phyloP scores from a whole-genome alignment of 1,140 invertebrate genomes.

The Micrasema longulum region DNA sequence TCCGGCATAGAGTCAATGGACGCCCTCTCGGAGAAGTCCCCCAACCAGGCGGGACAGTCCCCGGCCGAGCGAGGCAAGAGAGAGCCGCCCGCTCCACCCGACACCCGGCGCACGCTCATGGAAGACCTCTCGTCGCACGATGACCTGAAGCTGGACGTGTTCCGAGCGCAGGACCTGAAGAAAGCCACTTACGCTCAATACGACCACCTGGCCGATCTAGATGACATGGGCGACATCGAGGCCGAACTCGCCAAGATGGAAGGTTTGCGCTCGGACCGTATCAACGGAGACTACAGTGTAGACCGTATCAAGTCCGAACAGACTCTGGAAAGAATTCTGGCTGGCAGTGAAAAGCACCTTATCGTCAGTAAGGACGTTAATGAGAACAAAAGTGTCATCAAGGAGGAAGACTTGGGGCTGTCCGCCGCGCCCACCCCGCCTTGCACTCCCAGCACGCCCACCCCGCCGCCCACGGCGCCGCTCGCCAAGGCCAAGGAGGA shows the following conservation, averaged over 20 bases:
- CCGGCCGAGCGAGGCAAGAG: constrained; percentile 59
- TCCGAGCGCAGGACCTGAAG: constrained; percentile 26
- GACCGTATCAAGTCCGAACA: constrained; percentile 48
- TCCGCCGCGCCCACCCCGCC: constrained; percentile 15
- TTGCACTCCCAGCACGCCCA: background rate
- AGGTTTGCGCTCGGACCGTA: constrained; percentile 61
- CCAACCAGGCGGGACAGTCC: constrained; percentile 81
- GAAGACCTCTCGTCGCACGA: constrained; percentile 40
- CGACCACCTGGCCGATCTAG: constrained; percentile 58
- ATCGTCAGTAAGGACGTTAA: constrained; percentile 57
- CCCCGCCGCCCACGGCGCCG: background rate
- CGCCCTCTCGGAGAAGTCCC: constrained; percentile 90
- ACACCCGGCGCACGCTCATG: constrained; percentile 33
- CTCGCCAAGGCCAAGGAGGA: constrained; percentile 57
- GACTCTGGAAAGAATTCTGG: constrained; percentile 46
- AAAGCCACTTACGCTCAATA: constrained; percentile 56
- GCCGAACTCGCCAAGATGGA: constrained; percentile 77
- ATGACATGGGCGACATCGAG: constrained; percentile 74
- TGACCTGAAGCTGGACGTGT: constrained; percentile 44
- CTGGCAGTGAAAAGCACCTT: constrained; percentile 43
- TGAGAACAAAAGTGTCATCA: constrained; percentile 58
- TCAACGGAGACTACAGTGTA: constrained; percentile 59
- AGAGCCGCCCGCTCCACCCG: constrained; percentile 46
- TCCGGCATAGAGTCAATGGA: constrained; percentile 95
- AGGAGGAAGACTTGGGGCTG: constrained; percentile 50